Evolutionary conservation across 2,797 vertebrate species (phyloP).

Genomic region (Notoglanidium macrostoma): DNA sequence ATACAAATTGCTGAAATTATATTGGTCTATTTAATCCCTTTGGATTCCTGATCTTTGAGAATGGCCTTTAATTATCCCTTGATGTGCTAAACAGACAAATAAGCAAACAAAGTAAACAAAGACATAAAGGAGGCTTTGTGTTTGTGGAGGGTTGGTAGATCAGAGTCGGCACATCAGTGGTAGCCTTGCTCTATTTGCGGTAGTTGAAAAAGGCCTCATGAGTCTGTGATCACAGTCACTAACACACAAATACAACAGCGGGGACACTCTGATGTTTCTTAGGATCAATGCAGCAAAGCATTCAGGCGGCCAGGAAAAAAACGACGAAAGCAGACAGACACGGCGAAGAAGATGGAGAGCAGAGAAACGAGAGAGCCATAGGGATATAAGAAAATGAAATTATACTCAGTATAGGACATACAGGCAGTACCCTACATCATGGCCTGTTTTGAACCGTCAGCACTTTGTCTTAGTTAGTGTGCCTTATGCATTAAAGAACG

Average conservation of each 20-base stretch:
- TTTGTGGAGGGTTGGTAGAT: conserved; percentile 1
- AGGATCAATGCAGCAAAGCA: conserved; percentile 6
- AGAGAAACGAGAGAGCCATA: neutral
- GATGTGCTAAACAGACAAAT: conserved; percentile 15
- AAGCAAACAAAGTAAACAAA: conserved; percentile 3
- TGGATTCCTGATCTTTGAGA: neutral
- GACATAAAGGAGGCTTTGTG: conserved; percentile 18
- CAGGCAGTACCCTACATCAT: neutral
- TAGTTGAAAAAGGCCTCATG: conserved; percentile 25
- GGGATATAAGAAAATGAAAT: neutral
- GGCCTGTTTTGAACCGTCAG: neutral
- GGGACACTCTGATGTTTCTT: conserved; percentile 11
- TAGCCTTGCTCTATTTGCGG: conserved; percentile 30
- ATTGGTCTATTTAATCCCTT: neutral
- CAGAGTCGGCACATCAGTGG: conserved; percentile 7
- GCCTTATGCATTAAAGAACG: conserved; percentile 12
- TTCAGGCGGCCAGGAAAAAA: conserved; percentile 24
- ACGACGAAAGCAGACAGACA: neutral
- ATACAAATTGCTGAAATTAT: neutral
- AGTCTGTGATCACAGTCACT: conserved; percentile 23
- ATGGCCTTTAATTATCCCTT: neutral
- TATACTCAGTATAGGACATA: neutral
- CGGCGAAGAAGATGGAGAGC: neutral
- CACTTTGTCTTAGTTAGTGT: neutral
- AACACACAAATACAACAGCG: conserved; percentile 21